phyloP scores from a whole-genome alignment of 2,113 vertebrate genomes.

The Pseudois nayaur region DNA sequence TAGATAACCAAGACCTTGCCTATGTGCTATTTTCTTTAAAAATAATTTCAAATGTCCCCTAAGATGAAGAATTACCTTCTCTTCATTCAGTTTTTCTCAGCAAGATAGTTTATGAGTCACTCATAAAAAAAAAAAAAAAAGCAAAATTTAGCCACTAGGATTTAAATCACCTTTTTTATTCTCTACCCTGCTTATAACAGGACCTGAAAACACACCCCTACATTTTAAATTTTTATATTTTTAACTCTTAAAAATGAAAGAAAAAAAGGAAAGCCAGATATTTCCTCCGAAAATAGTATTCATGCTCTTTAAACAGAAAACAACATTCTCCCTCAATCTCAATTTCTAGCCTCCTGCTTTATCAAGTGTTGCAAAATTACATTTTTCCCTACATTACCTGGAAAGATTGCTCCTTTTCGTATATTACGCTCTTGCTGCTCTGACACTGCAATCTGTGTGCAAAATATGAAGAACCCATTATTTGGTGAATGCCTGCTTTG shows the following conservation, averaged over 20 bases:
- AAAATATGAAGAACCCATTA: slow-evolving; percentile 19
- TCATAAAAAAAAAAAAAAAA: background rate
- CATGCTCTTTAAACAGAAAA: background rate
- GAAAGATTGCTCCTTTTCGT: slow-evolving; percentile 31
- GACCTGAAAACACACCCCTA: background rate
- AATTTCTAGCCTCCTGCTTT: slow-evolving; percentile 33
- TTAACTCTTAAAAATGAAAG: slow-evolving; percentile 48
- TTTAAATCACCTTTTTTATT: background rate
- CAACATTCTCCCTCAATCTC: background rate
- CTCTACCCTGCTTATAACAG: background rate
- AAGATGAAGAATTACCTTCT: background rate
- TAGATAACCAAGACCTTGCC: background rate
- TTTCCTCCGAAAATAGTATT: background rate
- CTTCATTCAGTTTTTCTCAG: background rate
- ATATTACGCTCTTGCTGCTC: background rate
- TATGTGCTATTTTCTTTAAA: background rate
- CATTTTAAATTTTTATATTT: background rate
- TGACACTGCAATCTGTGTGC: slow-evolving; percentile 3
- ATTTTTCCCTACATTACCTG: slow-evolving; percentile 47
- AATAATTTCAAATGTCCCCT: background rate
- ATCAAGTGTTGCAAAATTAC: slow-evolving; percentile 40
- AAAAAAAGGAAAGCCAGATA: background rate
- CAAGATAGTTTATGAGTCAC: background rate
- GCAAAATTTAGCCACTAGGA: background rate
- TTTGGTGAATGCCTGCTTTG: slow-evolving; percentile 21